A percentile compares a stretch with the other conserved stretches of the same genome.
These are phyloP conservation scores for Synanthedon tipuliformis DNA, from an alignment of 2,888 invertebrate genomes.

Conservation along the genomic window DNA sequence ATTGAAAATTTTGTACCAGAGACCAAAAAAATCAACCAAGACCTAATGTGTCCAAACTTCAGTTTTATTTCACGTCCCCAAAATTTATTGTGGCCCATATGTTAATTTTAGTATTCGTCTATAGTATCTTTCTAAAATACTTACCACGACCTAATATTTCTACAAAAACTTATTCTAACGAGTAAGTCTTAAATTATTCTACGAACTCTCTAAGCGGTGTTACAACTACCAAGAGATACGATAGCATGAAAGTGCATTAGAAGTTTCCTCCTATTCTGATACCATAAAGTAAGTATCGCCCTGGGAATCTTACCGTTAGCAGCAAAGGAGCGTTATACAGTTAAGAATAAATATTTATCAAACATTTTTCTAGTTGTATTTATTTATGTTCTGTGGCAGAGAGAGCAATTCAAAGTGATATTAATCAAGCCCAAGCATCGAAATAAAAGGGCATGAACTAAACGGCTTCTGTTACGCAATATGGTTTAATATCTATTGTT, in stretches of 20 bases:
- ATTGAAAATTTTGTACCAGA: no score
- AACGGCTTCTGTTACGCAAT: constrained; percentile 24
- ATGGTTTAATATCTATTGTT: constrained; percentile 36
- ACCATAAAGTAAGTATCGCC: background rate
- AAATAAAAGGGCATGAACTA: constrained; percentile 26
- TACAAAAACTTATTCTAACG: constrained; percentile 1
- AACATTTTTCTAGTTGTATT: background rate
- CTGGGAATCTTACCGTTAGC: background rate
- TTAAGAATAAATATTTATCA: background rate
- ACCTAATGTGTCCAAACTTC: no score
- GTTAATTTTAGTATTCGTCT: no score
- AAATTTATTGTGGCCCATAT: no score
- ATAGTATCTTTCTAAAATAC: no score
- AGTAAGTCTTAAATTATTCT: background rate
- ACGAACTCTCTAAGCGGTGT: no score
- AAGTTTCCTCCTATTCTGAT: background rate
- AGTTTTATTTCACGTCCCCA: no score
- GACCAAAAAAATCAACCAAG: no score
- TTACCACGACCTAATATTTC: no score
- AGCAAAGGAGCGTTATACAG: background rate
- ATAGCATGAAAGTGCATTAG: background rate
- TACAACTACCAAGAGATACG: background rate
- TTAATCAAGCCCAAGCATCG: constrained; percentile 33
- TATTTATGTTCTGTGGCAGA: background rate
- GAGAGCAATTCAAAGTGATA: constrained; percentile 14